A percentile compares a stretch with the other conserved stretches of the same genome.
phyloP scores from a whole-genome alignment of 2,888 invertebrate genomes.

The Caradrina clavipalpis region DNA sequence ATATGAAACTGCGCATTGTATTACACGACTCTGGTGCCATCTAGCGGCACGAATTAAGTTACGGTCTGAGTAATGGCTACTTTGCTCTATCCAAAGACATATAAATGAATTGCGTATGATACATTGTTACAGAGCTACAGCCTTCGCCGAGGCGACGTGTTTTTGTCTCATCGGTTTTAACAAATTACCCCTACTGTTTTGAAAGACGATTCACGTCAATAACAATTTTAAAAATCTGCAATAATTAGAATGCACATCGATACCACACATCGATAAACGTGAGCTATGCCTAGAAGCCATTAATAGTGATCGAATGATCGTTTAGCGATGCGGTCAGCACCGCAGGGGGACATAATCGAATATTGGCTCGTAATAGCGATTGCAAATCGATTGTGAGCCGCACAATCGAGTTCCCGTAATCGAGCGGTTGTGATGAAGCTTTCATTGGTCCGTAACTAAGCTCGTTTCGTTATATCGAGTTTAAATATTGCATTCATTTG shows the following conservation, averaged over 20 bases:
- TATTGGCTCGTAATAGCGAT: constrained; percentile 78
- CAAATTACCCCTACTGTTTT: too few relatives aligned
- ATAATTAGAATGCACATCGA: constrained; percentile 31
- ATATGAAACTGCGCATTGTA: too few relatives aligned
- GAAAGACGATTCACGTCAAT: too few relatives aligned
- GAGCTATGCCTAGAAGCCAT: constrained; percentile 56
- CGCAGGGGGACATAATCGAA: constrained; percentile 79
- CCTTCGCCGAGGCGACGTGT: too few relatives aligned
- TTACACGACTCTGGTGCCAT: too few relatives aligned
- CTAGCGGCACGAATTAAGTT: too few relatives aligned
- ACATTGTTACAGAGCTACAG: too few relatives aligned
- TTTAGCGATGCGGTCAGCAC: constrained; percentile 67
- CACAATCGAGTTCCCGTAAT: constrained; percentile 76
- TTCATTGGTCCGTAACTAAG: constrained; percentile 63
- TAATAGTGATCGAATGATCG: constrained; percentile 68
- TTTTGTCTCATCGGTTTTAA: too few relatives aligned
- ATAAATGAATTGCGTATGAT: too few relatives aligned
- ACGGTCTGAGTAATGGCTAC: too few relatives aligned
- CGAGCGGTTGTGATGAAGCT: constrained; percentile 68
- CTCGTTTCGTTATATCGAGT: constrained; percentile 44
- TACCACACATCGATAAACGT: constrained; percentile 42
- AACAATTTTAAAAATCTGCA: too few relatives aligned
- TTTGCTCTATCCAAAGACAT: too few relatives aligned
- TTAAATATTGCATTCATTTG: constrained; percentile 26
- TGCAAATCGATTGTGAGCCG: constrained; percentile 82